These are phyloP conservation scores for Engraulis encrasicolus DNA, from an alignment of 2,113 vertebrate species.

Conservation along the genomic window DNA sequence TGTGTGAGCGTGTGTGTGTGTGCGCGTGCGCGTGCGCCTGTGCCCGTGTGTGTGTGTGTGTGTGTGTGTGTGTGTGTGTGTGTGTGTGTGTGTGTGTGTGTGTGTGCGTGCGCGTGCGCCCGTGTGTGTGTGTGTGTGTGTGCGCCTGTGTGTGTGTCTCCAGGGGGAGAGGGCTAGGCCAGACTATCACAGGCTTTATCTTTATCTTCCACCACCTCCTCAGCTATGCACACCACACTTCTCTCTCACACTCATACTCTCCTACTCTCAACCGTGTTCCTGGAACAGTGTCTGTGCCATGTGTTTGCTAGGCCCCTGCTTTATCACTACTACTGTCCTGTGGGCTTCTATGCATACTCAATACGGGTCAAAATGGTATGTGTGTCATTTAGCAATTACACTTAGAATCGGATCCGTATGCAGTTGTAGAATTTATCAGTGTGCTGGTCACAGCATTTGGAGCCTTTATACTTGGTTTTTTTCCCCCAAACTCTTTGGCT, in stretches of 20 bases:
- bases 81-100: no score
- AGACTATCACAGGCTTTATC: constrained; percentile 8
- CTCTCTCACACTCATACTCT: background rate
- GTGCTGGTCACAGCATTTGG: no score
- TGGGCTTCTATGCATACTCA: background rate
- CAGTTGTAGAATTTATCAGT: background rate
- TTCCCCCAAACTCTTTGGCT: no score
- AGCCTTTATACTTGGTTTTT: no score
- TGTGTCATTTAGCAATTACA: background rate
- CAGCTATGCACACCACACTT: background rate
- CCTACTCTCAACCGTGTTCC: background rate
- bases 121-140: no score
- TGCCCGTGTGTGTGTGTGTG: no score
- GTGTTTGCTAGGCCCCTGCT: background rate
- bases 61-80: no score
- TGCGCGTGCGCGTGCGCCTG: no score
- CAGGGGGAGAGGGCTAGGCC: constrained; percentile 28
- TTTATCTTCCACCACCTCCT: constrained; percentile 1
- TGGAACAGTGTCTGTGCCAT: background rate
- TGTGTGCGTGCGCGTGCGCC: no score
- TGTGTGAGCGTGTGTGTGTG: no score
- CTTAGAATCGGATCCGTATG: background rate
- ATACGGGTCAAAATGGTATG: background rate
- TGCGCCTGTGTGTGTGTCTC: background rate
- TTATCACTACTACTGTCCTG: background rate